Conservation (phyloP, 2,797 vertebrate genomes). For the Sebastes iracundus region DNA sequence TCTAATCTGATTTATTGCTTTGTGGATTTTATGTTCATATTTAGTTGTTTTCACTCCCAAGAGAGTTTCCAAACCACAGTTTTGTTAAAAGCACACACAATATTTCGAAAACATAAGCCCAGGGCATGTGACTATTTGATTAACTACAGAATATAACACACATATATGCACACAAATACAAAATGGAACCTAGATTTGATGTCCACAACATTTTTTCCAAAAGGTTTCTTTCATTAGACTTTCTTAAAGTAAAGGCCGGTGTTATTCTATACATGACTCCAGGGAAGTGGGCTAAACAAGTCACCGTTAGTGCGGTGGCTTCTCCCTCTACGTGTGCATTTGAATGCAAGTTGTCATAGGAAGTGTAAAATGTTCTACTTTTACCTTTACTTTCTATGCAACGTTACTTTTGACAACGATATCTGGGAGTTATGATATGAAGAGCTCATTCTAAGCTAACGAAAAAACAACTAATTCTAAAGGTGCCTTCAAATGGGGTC, state of each 20-base stretch:
- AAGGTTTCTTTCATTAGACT: neutral
- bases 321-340: too few relatives aligned
- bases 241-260: neutral
- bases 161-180: neutral
- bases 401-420: too few relatives aligned
- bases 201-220: rapidly evolving
- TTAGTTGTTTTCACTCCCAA: neutral
- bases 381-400: too few relatives aligned
- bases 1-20: conserved; percentile 18
- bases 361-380: too few relatives aligned
- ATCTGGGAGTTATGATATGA: too few relatives aligned
- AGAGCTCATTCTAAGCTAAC: too few relatives aligned
- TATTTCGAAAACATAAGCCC: conserved; percentile 1
- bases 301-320: too few relatives aligned
- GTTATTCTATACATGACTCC: neutral
- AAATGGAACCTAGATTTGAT: neutral
- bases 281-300: neutral
- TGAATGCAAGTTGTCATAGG: too few relatives aligned
- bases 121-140: neutral
- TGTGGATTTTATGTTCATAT: neutral
- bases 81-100: conserved; percentile 5
- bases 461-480: too few relatives aligned
- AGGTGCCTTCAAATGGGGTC: too few relatives aligned
- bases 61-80: neutral
- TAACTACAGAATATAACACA: neutral